Evolutionary conservation across 2,113 vertebrate genomes (phyloP).

Genomic region (Lanius collurio): DNA sequence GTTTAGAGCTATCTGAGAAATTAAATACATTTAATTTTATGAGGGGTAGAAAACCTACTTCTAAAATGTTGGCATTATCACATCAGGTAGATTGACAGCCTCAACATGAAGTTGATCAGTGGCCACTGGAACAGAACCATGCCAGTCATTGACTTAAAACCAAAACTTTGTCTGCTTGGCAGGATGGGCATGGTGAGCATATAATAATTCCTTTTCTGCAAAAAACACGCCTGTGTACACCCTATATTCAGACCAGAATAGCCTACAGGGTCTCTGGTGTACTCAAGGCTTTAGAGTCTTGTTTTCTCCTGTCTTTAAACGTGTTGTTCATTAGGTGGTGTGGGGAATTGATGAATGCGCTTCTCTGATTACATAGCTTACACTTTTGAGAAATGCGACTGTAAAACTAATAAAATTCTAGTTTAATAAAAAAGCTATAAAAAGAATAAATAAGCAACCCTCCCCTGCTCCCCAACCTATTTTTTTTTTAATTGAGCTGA

Average conservation of each 20-base stretch:
- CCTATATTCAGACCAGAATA: not conserved
- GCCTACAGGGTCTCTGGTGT: not conserved
- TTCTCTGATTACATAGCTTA: not conserved
- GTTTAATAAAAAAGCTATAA: not conserved
- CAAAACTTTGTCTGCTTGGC: not conserved
- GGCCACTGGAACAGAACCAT: not conserved
- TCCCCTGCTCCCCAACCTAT: not conserved
- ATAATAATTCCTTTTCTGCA: not conserved
- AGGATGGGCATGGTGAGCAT: not conserved
- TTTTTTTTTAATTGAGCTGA: not conserved
- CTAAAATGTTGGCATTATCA: not conserved
- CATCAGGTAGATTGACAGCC: not conserved
- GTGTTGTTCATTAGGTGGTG: not conserved
- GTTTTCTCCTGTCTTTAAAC: not conserved
- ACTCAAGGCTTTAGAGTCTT: fast-evolving
- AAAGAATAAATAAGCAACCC: not conserved
- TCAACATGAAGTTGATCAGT: not conserved
- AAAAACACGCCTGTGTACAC: fast-evolving
- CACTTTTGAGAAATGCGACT: not conserved
- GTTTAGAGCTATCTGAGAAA: not conserved
- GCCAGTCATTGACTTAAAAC: not conserved
- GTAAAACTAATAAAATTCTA: not conserved
- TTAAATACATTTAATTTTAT: not conserved
- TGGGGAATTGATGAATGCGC: not conserved
- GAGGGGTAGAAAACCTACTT: not conserved